A percentile compares a stretch with the other conserved stretches of the same genome.
phyloP scores from a whole-genome alignment of 2,113 vertebrate genomes.

The Ptychochromis oligacanthus region DNA sequence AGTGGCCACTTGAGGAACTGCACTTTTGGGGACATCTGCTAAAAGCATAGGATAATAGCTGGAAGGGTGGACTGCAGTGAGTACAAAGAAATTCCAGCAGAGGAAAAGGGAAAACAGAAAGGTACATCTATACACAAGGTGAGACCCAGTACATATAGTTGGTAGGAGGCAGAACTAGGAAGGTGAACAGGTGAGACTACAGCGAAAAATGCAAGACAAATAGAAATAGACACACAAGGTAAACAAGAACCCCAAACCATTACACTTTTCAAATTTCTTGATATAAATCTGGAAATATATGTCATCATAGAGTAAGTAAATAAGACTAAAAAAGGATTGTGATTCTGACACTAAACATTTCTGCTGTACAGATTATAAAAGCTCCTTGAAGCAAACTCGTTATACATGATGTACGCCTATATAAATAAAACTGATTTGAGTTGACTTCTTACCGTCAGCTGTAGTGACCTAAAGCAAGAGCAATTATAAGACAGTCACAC shows the following conservation, averaged over 20 bases:
- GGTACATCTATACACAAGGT: background rate
- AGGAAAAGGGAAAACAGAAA: background rate
- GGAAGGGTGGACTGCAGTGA: background rate
- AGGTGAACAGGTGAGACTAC: background rate
- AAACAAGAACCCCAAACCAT: background rate
- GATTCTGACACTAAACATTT: background rate
- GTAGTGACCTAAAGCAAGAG: slow-evolving; percentile 5
- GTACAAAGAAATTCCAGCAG: background rate
- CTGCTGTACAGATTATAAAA: background rate
- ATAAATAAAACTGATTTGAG: slow-evolving; percentile 8
- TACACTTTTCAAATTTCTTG: background rate
- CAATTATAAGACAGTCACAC: background rate
- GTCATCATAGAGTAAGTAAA: background rate
- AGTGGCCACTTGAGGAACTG: background rate
- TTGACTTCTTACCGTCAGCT: background rate
- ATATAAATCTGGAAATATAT: background rate
- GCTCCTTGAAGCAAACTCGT: background rate
- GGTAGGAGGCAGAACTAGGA: background rate
- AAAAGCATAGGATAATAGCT: background rate
- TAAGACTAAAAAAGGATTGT: background rate
- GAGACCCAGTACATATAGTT: too few relatives aligned
- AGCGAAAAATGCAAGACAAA: background rate
- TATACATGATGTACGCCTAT: background rate
- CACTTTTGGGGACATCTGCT: background rate
- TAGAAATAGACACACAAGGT: background rate